phyloP scores from a whole-genome alignment of 2,888 invertebrate species.

The Timandra comae region DNA sequence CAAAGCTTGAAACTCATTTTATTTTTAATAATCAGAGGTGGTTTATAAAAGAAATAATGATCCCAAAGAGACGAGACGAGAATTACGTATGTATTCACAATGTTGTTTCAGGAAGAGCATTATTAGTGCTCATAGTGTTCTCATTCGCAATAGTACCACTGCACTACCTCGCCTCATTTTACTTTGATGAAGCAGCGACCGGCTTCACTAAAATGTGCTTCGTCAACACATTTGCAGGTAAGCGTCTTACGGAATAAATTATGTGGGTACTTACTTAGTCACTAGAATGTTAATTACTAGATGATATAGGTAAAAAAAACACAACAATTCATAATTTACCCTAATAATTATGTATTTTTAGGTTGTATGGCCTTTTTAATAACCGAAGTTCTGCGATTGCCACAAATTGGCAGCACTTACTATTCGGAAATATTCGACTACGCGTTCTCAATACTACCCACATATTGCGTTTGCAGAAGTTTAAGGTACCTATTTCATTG shows the following conservation, averaged over 20 bases:
- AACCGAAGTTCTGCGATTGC: slow-evolving; percentile 80
- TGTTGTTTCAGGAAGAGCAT: slow-evolving; percentile 71
- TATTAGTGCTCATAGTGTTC: slow-evolving; percentile 80
- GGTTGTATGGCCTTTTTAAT: slow-evolving; percentile 85
- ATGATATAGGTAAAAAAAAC: no score
- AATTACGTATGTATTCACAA: no score
- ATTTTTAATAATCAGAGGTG: no score
- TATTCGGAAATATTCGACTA: slow-evolving; percentile 80
- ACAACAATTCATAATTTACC: not conserved
- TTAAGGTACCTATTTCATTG: slow-evolving; percentile 58
- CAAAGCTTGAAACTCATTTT: no score
- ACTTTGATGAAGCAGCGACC: slow-evolving; percentile 83
- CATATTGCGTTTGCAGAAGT: slow-evolving; percentile 67
- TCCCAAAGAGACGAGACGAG: no score
- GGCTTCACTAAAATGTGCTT: slow-evolving; percentile 86
- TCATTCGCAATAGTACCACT: slow-evolving; percentile 83
- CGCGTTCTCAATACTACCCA: slow-evolving; percentile 83
- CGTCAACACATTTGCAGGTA: slow-evolving; percentile 80
- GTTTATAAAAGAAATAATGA: no score
- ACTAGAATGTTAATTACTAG: no score
- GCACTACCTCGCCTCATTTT: slow-evolving; percentile 82
- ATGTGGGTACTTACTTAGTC: no score
- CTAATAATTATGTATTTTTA: slow-evolving; percentile 59
- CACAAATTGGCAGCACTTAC: slow-evolving; percentile 78
- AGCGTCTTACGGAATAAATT: no score